Conservation (phyloP, 2,888 invertebrate genomes). For the Sisyra nigra region DNA sequence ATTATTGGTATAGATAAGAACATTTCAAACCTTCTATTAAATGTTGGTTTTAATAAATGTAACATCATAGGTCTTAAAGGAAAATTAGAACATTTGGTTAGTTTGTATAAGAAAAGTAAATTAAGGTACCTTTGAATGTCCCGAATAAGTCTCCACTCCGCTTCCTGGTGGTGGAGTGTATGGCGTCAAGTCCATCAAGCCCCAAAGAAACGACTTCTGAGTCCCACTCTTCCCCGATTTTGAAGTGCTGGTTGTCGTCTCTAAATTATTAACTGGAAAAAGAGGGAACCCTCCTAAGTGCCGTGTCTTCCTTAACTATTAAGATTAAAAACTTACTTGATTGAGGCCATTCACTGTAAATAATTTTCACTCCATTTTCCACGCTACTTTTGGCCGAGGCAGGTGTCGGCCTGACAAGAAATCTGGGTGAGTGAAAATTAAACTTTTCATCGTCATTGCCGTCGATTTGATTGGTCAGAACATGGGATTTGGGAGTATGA, state of each 20-base stretch:
- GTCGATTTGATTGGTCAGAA: constrained; percentile 18
- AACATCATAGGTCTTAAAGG: too few relatives aligned
- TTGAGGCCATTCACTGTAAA: constrained; percentile 30
- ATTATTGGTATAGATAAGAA: too few relatives aligned
- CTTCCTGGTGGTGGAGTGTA: constrained; percentile 33
- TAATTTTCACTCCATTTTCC: constrained; percentile 18
- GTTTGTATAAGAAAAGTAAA: too few relatives aligned
- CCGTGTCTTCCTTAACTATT: too few relatives aligned
- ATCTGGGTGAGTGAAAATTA: constrained; percentile 27
- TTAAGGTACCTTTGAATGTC: constrained; percentile 55
- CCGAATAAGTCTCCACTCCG: constrained; percentile 37
- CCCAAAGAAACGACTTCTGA: constrained; percentile 22
- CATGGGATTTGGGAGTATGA: constrained; percentile 18
- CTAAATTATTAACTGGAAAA: constrained; percentile 40
- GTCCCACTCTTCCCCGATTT: constrained; percentile 13
- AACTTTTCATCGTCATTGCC: constrained; percentile 21
- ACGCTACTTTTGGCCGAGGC: constrained; percentile 9
- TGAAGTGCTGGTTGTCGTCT: constrained; percentile 24
- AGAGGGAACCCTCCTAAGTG: too few relatives aligned
- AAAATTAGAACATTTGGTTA: too few relatives aligned
- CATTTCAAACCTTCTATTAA: too few relatives aligned
- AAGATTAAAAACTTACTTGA: constrained; percentile 25
- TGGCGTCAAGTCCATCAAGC: constrained; percentile 32
- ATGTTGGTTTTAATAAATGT: too few relatives aligned
- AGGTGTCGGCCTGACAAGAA: constrained; percentile 13